Percentiles rank a stretch among this genome's conserved stretches.
Evolutionary conservation across 2,113 vertebrate genomes (phyloP).

Genomic region (Acanthisitta chloris): DNA sequence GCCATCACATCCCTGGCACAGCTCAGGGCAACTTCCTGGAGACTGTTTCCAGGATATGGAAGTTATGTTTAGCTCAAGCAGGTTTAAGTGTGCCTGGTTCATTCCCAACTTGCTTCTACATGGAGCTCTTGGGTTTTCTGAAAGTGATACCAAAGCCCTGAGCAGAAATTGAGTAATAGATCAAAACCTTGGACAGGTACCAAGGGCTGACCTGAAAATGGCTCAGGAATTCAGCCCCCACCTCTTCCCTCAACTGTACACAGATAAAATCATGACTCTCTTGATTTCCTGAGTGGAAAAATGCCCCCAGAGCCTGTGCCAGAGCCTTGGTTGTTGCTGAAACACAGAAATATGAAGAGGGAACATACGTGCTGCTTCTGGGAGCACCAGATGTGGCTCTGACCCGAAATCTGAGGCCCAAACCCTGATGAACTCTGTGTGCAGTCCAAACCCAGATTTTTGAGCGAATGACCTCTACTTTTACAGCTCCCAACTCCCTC

Average conservation of each 20-base stretch:
- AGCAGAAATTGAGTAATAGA: not conserved
- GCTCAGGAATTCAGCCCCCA: not conserved
- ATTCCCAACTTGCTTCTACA: not conserved
- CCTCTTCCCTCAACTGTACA: not conserved
- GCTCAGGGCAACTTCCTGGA: not conserved
- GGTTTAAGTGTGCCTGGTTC: not conserved
- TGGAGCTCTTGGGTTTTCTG: not conserved
- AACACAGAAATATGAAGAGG: not conserved
- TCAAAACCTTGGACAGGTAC: not conserved
- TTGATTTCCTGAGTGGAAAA: not conserved
- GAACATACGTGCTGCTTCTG: not conserved
- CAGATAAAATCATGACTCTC: not conserved
- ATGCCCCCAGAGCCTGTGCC: not conserved
- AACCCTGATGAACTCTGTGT: not conserved
- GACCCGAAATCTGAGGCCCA: not conserved
- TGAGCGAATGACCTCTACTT: not conserved
- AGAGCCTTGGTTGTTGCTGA: not conserved
- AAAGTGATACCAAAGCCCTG: not conserved
- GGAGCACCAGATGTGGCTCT: not conserved
- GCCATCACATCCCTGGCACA: not conserved
- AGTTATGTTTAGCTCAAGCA: not conserved
- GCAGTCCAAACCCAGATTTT: not conserved
- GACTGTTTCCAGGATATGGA: not conserved
- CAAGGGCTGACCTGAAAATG: not conserved
- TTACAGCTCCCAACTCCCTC: not conserved